Evolutionary conservation across 2,888 invertebrate genomes (phyloP).

Genomic region (Ormia ochracea): DNA sequence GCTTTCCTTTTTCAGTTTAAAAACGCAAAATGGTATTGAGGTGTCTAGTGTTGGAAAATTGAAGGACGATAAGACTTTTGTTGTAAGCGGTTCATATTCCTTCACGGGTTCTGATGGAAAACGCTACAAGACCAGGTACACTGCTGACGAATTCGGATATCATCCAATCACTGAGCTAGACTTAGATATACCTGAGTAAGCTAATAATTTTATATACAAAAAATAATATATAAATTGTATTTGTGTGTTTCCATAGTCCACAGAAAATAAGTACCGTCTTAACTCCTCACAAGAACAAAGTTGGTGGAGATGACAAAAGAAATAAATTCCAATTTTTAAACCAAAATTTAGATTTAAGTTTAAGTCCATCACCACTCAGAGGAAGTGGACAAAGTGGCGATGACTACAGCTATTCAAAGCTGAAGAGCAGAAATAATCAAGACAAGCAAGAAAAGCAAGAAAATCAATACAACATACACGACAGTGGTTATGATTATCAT

Average conservation of each 20-base stretch:
- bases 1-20: constrained; percentile 70
- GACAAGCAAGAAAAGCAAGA: no score
- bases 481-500: constrained; percentile 69
- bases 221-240: not conserved
- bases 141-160: constrained; percentile 77
- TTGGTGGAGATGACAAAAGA: constrained; percentile 51
- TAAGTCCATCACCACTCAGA: constrained; percentile 65
- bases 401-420: constrained; percentile 69
- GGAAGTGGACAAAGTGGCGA: constrained; percentile 73
- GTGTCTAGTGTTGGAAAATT: constrained; percentile 75
- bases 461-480: constrained; percentile 12
- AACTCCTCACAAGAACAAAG: constrained; percentile 36
- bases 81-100: constrained; percentile 76
- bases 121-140: constrained; percentile 76
- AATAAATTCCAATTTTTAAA: constrained; percentile 75
- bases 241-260: constrained; percentile 63
- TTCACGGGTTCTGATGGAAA: constrained; percentile 77
- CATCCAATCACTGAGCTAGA: constrained; percentile 77
- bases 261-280: constrained; percentile 63
- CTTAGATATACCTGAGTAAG: constrained; percentile 74
- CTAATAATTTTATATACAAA: not conserved
- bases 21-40: constrained; percentile 76
- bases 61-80: constrained; percentile 76
- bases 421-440: constrained; percentile 32
- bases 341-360: constrained; percentile 69